Evolutionary conservation across 1,140 invertebrate genomes (phyloP).

Genomic region (Ceratitis capitata): DNA sequence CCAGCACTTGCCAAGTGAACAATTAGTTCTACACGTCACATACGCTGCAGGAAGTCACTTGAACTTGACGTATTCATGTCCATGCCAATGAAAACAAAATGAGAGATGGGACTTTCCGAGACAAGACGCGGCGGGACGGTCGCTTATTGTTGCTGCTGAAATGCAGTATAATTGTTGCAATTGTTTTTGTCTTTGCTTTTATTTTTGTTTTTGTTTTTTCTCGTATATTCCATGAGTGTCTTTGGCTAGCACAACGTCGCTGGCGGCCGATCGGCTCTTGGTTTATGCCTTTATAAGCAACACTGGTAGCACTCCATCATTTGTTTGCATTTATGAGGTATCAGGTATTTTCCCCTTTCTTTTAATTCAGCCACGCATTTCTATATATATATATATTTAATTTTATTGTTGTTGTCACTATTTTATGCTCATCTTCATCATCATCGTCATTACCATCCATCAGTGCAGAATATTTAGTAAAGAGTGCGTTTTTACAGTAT

Average conservation of each 20-base stretch:
- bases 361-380: neutral
- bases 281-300: neutral
- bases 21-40: slow-evolving; percentile 65
- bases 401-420: slow-evolving; percentile 41
- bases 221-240: too few species aligned
- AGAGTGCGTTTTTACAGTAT: neutral
- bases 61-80: slow-evolving; percentile 40
- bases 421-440: slow-evolving; percentile 41
- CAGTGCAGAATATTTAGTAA: neutral
- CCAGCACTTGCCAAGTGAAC: slow-evolving; percentile 49
- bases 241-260: neutral
- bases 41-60: slow-evolving; percentile 63
- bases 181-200: slow-evolving; percentile 21
- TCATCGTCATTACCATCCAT: slow-evolving; percentile 18
- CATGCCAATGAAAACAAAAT: neutral
- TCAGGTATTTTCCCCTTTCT: neutral
- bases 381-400: neutral
- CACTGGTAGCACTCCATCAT: slow-evolving; percentile 7
- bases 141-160: neutral
- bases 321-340: neutral
- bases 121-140: neutral
- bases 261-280: neutral
- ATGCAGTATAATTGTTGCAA: neutral
- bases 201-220: too few species aligned
- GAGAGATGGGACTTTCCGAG: neutral